Base-by-base conservation (phyloP, 1,140 invertebrate species). In the Psix sp. region DNA sequence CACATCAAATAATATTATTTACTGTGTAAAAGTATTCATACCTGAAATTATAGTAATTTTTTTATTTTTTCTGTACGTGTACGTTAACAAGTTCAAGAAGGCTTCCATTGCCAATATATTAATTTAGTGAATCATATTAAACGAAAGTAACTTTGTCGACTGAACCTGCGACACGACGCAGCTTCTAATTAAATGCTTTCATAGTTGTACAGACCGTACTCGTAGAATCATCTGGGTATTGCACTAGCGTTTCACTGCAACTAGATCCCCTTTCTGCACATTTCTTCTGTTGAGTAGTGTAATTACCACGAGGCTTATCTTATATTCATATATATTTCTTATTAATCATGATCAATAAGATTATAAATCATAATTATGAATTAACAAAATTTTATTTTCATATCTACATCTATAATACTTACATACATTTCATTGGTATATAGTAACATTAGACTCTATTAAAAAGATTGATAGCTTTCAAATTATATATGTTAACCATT, bases 141-240 rank as follows among this genome's bases (percentile, higher is more conserved):
- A 52, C 60, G 54, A 48, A 66, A 40, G 42, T 16, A 48, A 66
- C 43, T 65, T 54, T 46, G 21, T 16, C 18, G 15, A 49, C 62
- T 40, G 24, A 66, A 66, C 13, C 43, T 26, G 24, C 29, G 36
- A 42, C 33, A 35, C 29, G 26, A 57, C 48, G 36, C 21, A 40
- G 51, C 42, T 66, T 66, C 62, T 54, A 66, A 66, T 66, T 56
- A 66, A 66, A 66, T 56, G 33, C 51, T 66, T 66, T 66, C 40
- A n/a, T n/a, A n/a, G n/a, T n/a, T n/a, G n/a, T n/a, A n/a, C 56
- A 66, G 56, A 54, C 24, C 51, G 40, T 66, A 26, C 56, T 66
- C 56, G 51, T 66, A 48, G 26, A 56, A 48, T 42, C 49, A 66
- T 42, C 33, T 56, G 49, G 62, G 49, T 46, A 56, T 56, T 66